phyloP scores from a whole-genome alignment of 2,888 invertebrate species.

The Pharmacophagus antenor region DNA sequence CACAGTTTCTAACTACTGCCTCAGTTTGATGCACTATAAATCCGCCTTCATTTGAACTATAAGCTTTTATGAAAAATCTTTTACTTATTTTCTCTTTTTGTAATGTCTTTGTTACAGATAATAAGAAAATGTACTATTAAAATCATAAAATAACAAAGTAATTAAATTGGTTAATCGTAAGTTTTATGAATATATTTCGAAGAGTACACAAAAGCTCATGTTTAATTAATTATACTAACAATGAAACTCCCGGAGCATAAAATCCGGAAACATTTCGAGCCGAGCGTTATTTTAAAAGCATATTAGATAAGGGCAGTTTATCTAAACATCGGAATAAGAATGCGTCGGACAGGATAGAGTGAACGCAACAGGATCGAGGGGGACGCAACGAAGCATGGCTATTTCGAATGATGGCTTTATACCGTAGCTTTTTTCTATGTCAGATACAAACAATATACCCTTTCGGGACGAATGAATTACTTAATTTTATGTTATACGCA shows the following conservation, averaged over 20 bases:
- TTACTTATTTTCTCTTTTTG: too few species aligned
- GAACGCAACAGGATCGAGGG: conserved; percentile 55
- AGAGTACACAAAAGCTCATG: conserved; percentile 48
- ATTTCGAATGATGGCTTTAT: conserved; percentile 65
- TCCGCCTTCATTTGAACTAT: neutral
- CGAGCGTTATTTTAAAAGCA: conserved; percentile 59
- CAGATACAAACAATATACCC: conserved; percentile 73
- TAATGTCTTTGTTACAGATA: too few species aligned
- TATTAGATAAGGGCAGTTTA: conserved; percentile 65
- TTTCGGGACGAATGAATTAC: conserved; percentile 76
- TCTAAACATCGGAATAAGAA: conserved; percentile 75
- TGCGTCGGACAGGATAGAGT: conserved; percentile 54
- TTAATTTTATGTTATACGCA: conserved; percentile 70
- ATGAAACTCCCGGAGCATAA: conserved; percentile 39
- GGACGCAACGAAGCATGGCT: conserved; percentile 66
- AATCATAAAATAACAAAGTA: neutral
- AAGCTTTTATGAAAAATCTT: too few species aligned
- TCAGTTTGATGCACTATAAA: conserved; percentile 12
- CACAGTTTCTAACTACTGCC: conserved; percentile 39
- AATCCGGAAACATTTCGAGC: conserved; percentile 74
- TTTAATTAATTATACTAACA: conserved; percentile 57
- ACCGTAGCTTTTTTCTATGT: conserved; percentile 67
- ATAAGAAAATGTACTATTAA: too few species aligned
- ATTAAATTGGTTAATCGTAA: neutral
- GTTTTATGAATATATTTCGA: conserved; percentile 5